A percentile compares a stretch with the other conserved stretches of the same genome.
These are phyloP conservation scores for Galeruca laticollis DNA, from an alignment of 2,888 invertebrate genomes.

Conservation along the genomic window DNA sequence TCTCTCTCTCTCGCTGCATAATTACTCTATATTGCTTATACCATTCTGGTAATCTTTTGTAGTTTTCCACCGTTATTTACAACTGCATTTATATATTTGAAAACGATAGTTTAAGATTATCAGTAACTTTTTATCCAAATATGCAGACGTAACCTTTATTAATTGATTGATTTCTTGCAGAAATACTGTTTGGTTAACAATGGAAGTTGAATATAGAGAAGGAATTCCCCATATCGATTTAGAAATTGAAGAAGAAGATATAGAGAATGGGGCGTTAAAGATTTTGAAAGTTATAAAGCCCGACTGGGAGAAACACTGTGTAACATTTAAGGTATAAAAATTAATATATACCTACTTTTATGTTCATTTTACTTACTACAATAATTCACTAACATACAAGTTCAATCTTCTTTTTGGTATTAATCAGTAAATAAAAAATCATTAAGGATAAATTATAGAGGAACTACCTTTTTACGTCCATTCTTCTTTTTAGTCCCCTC, in stretches of 20 bases:
- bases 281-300: conserved; percentile 79
- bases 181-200: neutral
- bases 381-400: neutral
- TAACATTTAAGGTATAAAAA: conserved; percentile 80
- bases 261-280: conserved; percentile 76
- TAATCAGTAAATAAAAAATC: too few relatives aligned
- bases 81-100: too few relatives aligned
- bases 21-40: too few relatives aligned
- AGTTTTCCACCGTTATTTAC: too few relatives aligned
- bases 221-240: conserved; percentile 49
- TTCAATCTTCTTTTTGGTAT: neutral
- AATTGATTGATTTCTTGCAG: neutral
- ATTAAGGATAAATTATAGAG: too few relatives aligned
- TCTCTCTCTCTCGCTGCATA: too few relatives aligned
- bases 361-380: neutral
- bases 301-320: conserved; percentile 74
- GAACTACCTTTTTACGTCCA: too few relatives aligned
- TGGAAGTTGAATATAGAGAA: conserved; percentile 5
- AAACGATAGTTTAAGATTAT: neutral
- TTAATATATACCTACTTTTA: neutral
- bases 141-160: neutral
- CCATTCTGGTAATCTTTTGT: too few relatives aligned
- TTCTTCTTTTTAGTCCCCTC: too few relatives aligned
- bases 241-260: conserved; percentile 72
- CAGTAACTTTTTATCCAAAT: neutral